Evolutionary conservation across 2,113 vertebrate species (phyloP).

Genomic region (Python bivittatus): DNA sequence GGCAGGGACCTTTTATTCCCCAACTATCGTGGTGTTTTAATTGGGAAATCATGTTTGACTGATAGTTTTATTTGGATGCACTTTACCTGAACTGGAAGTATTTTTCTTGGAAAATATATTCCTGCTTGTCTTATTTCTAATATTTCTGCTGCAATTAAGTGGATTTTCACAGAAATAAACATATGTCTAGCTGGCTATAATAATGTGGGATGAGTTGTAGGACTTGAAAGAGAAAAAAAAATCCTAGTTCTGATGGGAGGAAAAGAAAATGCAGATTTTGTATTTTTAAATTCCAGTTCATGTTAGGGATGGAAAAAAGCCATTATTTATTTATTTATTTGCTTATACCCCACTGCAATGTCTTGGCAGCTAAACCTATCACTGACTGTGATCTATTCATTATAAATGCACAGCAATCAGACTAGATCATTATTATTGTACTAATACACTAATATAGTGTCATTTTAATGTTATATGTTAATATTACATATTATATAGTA

Average conservation of each 20-base stretch:
- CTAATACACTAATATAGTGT: background rate
- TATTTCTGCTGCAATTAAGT: background rate
- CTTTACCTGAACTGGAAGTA: slow-evolving; percentile 21
- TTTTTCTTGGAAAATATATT: slow-evolving; percentile 9
- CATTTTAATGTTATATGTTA: background rate
- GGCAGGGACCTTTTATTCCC: background rate
- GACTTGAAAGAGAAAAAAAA: background rate
- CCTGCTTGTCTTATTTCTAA: slow-evolving; percentile 6
- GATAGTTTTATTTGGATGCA: slow-evolving; percentile 23
- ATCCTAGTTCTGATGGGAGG: background rate
- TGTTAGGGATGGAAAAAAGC: background rate
- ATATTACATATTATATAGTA: background rate
- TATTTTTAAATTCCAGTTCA: background rate
- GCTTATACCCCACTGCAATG: background rate
- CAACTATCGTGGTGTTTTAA: slow-evolving; percentile 12
- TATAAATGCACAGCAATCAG: background rate
- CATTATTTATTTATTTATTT: background rate
- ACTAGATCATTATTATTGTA: background rate
- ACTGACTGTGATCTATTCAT: background rate
- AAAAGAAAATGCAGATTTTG: background rate
- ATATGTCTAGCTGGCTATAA: background rate
- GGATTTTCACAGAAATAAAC: slow-evolving; percentile 1
- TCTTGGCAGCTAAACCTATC: background rate
- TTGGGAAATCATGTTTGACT: slow-evolving; percentile 28
- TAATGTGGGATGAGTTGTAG: background rate